A percentile compares a stretch with the other conserved stretches of the same genome.
Evolutionary conservation across 2,888 invertebrate genomes (phyloP).

Genomic region (Acleris literana): DNA sequence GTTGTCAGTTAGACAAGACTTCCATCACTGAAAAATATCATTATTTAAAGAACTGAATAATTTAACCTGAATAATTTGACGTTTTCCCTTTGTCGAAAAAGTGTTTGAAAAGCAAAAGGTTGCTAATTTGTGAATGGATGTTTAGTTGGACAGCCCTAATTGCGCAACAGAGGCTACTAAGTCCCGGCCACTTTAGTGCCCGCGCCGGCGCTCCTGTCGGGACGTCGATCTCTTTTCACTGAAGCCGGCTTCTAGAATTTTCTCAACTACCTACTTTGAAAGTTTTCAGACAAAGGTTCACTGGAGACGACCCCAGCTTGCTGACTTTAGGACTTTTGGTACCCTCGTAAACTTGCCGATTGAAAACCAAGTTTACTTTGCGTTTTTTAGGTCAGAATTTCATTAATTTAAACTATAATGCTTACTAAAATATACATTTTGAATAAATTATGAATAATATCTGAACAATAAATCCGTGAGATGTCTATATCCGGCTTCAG

Average conservation of each 20-base stretch:
- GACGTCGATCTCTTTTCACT: conserved; percentile 24
- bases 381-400: conserved; percentile 3
- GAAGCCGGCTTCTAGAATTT: conserved; percentile 9
- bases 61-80: background rate
- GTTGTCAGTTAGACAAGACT: conserved; percentile 4
- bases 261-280: conserved; percentile 6
- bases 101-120: background rate
- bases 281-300: conserved; percentile 31
- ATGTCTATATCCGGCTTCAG: background rate
- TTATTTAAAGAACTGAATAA: background rate
- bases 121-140: background rate
- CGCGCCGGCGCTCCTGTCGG: conserved; percentile 1
- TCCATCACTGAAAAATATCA: background rate
- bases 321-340: conserved; percentile 30
- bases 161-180: background rate
- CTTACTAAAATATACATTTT: background rate
- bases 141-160: background rate
- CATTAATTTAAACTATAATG: background rate
- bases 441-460: background rate
- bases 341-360: conserved; percentile 21
- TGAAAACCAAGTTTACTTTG: conserved; percentile 14
- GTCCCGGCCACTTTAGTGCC: conserved; percentile 4
- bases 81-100: background rate
- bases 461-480: background rate
- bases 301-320: conserved; percentile 5